Evolutionary conservation across 2,113 vertebrate genomes (phyloP).

Genomic region (Plectropomus leopardus): DNA sequence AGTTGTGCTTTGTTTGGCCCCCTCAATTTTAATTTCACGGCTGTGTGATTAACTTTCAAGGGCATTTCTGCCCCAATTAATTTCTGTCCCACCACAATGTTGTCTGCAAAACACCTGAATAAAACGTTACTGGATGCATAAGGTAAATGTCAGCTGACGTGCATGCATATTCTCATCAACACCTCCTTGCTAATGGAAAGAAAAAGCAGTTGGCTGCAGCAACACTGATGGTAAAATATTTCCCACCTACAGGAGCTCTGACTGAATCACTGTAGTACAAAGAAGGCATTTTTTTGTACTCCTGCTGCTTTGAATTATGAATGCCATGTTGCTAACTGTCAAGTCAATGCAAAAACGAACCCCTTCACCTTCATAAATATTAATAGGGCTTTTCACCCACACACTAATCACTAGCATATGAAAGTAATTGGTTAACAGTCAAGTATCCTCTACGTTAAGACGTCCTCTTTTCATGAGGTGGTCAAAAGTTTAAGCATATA

Average conservation of each 20-base stretch:
- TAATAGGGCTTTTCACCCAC: constrained; percentile 50
- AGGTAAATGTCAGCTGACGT: constrained; percentile 54
- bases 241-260: constrained; percentile 34
- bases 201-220: constrained; percentile 14
- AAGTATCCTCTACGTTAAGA: neutral
- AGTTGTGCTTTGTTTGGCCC: constrained; percentile 39
- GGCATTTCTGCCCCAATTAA: constrained; percentile 67
- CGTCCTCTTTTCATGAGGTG: neutral
- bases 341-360: constrained; percentile 43
- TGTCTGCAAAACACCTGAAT: constrained; percentile 62
- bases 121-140: constrained; percentile 6
- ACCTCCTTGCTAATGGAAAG: constrained; percentile 33
- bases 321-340: constrained; percentile 17
- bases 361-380: constrained; percentile 59
- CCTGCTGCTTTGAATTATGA: constrained; percentile 48
- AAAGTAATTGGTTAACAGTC: constrained; percentile 22
- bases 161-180: constrained; percentile 9
- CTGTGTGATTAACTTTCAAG: constrained; percentile 71
- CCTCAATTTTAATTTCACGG: constrained; percentile 69
- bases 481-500: neutral
- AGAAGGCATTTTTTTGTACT: constrained; percentile 15
- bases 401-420: constrained; percentile 47
- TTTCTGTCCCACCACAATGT: constrained; percentile 53
- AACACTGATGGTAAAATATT: constrained; percentile 13
- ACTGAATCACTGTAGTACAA: constrained; percentile 12